Evolutionary conservation across 2,797 vertebrate genomes (phyloP).

Genomic region (Phalloptychus januarius): DNA sequence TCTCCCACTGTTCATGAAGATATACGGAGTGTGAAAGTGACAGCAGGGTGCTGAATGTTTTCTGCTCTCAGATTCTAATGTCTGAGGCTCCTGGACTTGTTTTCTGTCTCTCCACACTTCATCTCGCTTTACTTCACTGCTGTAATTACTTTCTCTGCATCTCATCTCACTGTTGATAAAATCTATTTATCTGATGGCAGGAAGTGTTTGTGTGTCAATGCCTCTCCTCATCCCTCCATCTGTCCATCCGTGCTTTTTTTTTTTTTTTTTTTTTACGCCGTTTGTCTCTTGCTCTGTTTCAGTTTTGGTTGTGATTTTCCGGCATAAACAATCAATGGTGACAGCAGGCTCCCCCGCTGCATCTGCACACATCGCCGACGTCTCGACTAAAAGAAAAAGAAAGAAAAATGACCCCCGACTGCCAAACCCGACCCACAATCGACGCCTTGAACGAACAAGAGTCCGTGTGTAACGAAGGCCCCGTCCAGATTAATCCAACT

Average conservation of each 20-base stretch:
- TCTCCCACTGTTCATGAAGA: constrained; percentile 6
- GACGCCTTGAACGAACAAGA: background rate
- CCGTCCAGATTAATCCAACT: background rate
- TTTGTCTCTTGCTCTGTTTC: constrained; percentile 12
- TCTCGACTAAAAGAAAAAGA: background rate
- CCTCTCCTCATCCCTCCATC: constrained; percentile 7
- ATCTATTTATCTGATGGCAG: constrained; percentile 33
- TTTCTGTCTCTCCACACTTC: constrained; percentile 23
- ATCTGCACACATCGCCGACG: background rate
- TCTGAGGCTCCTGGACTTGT: constrained; percentile 4
- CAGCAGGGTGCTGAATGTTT: constrained; percentile 13
- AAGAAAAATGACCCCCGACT: background rate
- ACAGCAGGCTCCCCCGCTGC: constrained; percentile 3
- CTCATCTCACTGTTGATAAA: constrained; percentile 35
- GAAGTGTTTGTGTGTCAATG: constrained; percentile 19
- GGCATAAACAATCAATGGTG: background rate
- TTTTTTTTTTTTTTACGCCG: background rate
- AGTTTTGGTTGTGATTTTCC: constrained; percentile 5
- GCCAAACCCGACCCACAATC: too few relatives aligned
- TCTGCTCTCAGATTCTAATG: constrained; percentile 16
- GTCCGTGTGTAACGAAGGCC: background rate
- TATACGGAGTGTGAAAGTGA: constrained; percentile 9
- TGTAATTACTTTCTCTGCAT: constrained; percentile 33
- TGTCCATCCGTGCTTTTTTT: background rate
- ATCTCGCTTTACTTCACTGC: constrained; percentile 27